phyloP scores from a whole-genome alignment of 1,140 invertebrate genomes.

The Drosophila bocki region DNA sequence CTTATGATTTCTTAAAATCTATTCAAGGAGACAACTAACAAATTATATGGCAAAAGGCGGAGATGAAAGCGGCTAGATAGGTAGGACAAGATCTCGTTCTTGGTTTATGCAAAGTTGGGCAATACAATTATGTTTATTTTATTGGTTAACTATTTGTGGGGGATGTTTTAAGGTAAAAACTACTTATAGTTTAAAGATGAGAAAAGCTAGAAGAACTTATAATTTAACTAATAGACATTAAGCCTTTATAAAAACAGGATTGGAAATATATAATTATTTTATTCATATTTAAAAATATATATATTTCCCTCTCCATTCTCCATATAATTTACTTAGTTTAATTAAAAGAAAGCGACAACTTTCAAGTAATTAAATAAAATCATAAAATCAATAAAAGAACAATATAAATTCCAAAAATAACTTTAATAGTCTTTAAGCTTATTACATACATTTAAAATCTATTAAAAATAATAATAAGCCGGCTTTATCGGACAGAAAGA shows the following conservation, averaged over 20 bases:
- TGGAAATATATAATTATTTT: too few species aligned
- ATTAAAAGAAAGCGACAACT: neutral
- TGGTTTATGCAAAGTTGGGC: neutral
- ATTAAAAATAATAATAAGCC: conserved; percentile 18
- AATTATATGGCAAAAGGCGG: conserved; percentile 52
- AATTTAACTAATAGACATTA: neutral
- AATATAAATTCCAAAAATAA: neutral
- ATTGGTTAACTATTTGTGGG: neutral
- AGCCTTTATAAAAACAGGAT: too few species aligned
- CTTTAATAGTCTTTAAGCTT: neutral
- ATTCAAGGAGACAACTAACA: conserved; percentile 73
- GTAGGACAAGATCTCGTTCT: neutral
- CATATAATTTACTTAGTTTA: neutral
- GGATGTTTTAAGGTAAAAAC: neutral
- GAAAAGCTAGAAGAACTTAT: neutral
- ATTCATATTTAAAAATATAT: neutral
- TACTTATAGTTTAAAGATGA: neutral
- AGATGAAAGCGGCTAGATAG: conserved; percentile 18
- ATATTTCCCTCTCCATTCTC: neutral
- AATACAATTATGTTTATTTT: neutral
- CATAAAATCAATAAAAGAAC: neutral
- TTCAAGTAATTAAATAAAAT: neutral
- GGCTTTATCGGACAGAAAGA: neutral
- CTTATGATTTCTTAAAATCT: conserved; percentile 77
- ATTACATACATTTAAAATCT: neutral